Evolutionary conservation across 2,113 vertebrate species (phyloP).

Genomic region (Tachysurus vachellii): DNA sequence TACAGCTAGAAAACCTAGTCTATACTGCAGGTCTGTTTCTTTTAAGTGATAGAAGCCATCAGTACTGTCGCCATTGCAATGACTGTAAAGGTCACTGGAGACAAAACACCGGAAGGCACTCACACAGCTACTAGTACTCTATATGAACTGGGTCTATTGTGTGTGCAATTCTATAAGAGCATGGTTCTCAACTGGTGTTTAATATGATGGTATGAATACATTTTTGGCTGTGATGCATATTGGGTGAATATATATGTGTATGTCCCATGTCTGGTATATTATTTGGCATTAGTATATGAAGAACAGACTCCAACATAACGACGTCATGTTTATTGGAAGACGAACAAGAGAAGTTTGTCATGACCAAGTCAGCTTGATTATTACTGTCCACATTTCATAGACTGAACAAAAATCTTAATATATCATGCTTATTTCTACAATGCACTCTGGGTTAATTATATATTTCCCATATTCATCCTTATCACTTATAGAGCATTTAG

Average conservation of each 20-base stretch:
- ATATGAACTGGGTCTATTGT: not conserved
- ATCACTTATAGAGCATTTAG: constrained; percentile 6
- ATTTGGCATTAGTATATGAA: not conserved
- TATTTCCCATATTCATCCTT: constrained; percentile 14
- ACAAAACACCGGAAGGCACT: not conserved
- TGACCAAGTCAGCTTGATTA: constrained; percentile 29
- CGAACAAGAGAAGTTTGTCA: not conserved
- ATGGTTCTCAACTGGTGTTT: not conserved
- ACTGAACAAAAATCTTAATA: not conserved
- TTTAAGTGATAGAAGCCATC: constrained; percentile 16
- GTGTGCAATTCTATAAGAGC: not conserved
- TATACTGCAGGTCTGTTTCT: not conserved
- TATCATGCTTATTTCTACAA: not conserved
- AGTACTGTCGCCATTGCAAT: constrained; percentile 15
- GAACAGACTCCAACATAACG: constrained; percentile 36
- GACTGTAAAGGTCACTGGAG: constrained; percentile 32
- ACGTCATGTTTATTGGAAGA: constrained; percentile 23
- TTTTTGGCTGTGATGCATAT: not conserved
- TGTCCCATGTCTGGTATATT: not conserved
- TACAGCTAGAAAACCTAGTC: constrained; percentile 6
- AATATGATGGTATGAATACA: not conserved
- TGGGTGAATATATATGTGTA: not conserved
- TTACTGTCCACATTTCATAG: not conserved
- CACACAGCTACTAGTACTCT: not conserved
- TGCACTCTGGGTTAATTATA: constrained; percentile 23